Conservation (phyloP, 2,888 invertebrate species). For the Luperina testacea region DNA sequence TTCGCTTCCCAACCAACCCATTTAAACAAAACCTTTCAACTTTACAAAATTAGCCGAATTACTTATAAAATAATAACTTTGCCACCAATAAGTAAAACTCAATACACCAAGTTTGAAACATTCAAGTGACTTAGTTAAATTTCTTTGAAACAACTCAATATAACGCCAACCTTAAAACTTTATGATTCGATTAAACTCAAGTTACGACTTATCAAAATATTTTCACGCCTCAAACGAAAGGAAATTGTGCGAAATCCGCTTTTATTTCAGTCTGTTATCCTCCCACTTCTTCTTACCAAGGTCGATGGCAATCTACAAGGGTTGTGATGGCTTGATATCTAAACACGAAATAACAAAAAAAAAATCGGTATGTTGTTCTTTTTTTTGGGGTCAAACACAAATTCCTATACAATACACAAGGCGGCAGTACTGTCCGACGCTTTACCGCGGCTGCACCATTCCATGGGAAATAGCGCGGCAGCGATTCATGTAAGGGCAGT, state of each 20-base stretch:
- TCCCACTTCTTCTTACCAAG: not conserved
- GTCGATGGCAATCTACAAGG: not conserved
- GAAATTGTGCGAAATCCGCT: not conserved
- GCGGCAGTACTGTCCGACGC: no score
- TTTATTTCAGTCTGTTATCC: not conserved
- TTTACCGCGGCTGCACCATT: no score
- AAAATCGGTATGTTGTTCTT: no score
- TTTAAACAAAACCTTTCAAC: not conserved
- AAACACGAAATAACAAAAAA: not conserved
- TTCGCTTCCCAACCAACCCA: not conserved
- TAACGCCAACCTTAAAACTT: not conserved
- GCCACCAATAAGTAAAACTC: slow-evolving; percentile 1
- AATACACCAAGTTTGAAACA: not conserved
- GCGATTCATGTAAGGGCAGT: no score
- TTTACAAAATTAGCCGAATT: not conserved
- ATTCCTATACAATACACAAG: no score
- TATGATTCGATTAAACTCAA: slow-evolving; percentile 1
- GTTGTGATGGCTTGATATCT: not conserved
- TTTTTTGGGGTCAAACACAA: no score
- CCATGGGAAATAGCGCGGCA: no score
- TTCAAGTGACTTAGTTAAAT: slow-evolving; percentile 14
- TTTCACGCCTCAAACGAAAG: not conserved
- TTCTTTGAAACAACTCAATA: slow-evolving; percentile 15
- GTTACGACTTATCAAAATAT: slow-evolving; percentile 2
- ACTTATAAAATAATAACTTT: not conserved